Evolutionary conservation across 2,888 invertebrate genomes (phyloP).

Genomic region (Agrochola litura): DNA sequence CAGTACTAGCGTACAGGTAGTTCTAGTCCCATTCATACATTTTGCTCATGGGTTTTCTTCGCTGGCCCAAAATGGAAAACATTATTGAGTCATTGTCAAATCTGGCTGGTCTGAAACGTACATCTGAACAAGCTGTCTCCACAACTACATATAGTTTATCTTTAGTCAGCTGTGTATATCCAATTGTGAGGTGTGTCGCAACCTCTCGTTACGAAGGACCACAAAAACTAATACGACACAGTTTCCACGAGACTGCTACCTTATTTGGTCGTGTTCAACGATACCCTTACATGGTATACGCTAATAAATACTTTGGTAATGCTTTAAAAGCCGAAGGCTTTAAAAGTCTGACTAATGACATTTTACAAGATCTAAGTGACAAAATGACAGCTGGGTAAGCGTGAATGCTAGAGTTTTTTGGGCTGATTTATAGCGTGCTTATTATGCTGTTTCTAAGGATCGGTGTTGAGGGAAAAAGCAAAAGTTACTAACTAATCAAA

Average conservation of each 20-base stretch:
- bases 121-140: background rate
- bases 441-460: slow-evolving; percentile 15
- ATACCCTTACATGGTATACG: slow-evolving; percentile 71
- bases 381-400: slow-evolving; percentile 53
- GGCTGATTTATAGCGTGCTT: slow-evolving; percentile 33
- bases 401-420: slow-evolving; percentile 37
- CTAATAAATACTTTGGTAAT: slow-evolving; percentile 72
- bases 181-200: slow-evolving; percentile 71
- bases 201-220: slow-evolving; percentile 71
- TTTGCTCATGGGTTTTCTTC: background rate
- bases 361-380: slow-evolving; percentile 61
- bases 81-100: background rate
- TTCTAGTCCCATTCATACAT: too few species aligned
- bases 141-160: slow-evolving; percentile 15
- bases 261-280: slow-evolving; percentile 79
- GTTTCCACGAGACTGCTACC: slow-evolving; percentile 82
- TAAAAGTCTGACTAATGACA: slow-evolving; percentile 64
- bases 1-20: background rate
- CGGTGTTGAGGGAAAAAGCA: slow-evolving; percentile 8
- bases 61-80: background rate
- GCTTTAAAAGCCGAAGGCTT: slow-evolving; percentile 60
- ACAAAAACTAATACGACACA: slow-evolving; percentile 80
- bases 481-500: slow-evolving; percentile 7
- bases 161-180: slow-evolving; percentile 59
- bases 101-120: background rate